A percentile compares a stretch with the other conserved stretches of the same genome.
Conservation (phyloP, 2,888 invertebrate genomes). For the Synergus japonicus region DNA sequence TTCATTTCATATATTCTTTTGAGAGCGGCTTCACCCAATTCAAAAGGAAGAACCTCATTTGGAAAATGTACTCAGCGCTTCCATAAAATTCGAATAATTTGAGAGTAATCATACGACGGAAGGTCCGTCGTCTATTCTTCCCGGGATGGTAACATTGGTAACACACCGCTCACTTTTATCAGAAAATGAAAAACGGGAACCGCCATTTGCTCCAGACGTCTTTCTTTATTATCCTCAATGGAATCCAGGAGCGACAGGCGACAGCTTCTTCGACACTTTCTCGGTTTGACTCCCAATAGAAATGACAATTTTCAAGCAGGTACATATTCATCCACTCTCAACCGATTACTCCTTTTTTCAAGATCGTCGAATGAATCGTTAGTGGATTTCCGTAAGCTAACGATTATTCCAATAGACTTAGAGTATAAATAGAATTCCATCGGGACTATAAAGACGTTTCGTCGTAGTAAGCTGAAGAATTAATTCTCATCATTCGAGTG, state of each 20-base stretch:
- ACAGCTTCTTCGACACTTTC: slow-evolving; percentile 39
- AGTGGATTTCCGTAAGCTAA: slow-evolving; percentile 32
- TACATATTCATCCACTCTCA: slow-evolving; percentile 49
- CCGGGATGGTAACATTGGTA: slow-evolving; percentile 11
- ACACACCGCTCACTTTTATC: neutral
- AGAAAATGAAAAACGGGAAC: slow-evolving; percentile 27
- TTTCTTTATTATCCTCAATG: slow-evolving; percentile 37
- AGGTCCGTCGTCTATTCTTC: neutral
- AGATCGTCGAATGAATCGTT: slow-evolving; percentile 38
- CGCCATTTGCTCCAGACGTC: slow-evolving; percentile 5
- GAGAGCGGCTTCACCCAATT: neutral
- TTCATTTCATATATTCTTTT: neutral
- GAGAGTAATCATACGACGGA: neutral
- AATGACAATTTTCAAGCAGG: slow-evolving; percentile 50
- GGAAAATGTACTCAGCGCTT: slow-evolving; percentile 11
- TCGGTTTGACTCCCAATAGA: slow-evolving; percentile 45
- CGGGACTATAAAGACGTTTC: slow-evolving; percentile 32
- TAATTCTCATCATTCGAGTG: slow-evolving; percentile 26
- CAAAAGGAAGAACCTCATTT: slow-evolving; percentile 23
- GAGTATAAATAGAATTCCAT: slow-evolving; percentile 22
- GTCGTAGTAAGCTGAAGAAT: slow-evolving; percentile 19
- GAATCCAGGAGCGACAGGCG: slow-evolving; percentile 29
- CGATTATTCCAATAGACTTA: slow-evolving; percentile 25
- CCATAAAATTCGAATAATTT: slow-evolving; percentile 12
- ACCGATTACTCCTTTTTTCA: slow-evolving; percentile 43